Conservation (phyloP, 2,113 vertebrate species). For the Crotalus horridus region DNA sequence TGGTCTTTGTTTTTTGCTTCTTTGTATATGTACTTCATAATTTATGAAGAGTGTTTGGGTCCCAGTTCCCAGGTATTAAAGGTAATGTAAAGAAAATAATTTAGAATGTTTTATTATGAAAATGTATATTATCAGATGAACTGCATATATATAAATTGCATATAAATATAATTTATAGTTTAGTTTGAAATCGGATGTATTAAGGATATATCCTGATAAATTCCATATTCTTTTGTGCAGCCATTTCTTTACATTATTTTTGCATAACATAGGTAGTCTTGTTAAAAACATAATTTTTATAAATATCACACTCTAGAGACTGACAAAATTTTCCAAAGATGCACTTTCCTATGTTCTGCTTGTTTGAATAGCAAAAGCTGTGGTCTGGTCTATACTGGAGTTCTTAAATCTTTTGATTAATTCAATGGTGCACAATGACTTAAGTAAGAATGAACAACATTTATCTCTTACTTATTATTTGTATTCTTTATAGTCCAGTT, state of each 20-base stretch:
- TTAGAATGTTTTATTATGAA: not conserved
- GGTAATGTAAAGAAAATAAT: not conserved
- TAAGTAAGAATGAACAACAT: conserved; percentile 26
- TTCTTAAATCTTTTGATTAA: not conserved
- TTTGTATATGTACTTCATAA: not conserved
- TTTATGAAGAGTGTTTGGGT: not conserved
- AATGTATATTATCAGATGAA: not conserved
- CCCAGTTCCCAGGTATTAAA: not conserved
- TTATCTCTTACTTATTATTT: conserved; percentile 16
- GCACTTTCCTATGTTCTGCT: not conserved
- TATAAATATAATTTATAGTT: not conserved
- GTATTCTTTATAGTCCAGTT: conserved; percentile 17
- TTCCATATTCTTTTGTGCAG: not conserved
- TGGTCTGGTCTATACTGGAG: not conserved
- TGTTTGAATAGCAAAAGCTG: not conserved
- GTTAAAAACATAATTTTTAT: not conserved
- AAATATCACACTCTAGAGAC: not conserved
- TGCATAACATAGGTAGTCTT: not conserved
- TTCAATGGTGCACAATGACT: not conserved
- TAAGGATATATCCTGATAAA: not conserved
- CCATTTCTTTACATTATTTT: not conserved
- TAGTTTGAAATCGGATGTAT: not conserved
- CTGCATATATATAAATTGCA: not conserved
- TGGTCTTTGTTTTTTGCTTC: not conserved
- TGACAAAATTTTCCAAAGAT: not conserved